Evolutionary conservation across 2,888 invertebrate species (phyloP).

Genomic region (Dicranocentrus wangi): DNA sequence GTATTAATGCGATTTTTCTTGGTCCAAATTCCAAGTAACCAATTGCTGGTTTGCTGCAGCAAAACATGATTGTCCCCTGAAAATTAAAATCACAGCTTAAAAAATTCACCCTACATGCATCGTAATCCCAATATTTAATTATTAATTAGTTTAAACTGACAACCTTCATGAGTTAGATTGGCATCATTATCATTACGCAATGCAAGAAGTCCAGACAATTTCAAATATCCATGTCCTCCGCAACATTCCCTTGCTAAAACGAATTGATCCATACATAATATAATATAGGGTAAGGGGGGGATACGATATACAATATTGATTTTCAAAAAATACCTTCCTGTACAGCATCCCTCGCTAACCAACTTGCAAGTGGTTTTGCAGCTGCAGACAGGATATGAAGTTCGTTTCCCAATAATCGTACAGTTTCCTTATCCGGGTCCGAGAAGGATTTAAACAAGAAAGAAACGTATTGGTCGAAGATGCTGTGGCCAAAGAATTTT

Average conservation of each 20-base stretch:
- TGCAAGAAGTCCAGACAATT: conserved; percentile 88
- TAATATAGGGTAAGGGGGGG: too few species aligned
- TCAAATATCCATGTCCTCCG: conserved; percentile 87
- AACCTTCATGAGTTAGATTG: conserved; percentile 86
- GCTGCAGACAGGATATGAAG: conserved; percentile 78
- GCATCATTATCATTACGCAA: conserved; percentile 91
- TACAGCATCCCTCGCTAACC: conserved; percentile 89
- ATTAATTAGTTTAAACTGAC: not conserved
- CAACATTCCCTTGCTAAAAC: conserved; percentile 45
- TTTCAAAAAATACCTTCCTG: too few species aligned
- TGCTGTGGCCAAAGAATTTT: conserved; percentile 74
- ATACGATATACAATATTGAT: not conserved
- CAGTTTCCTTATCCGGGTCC: conserved; percentile 52
- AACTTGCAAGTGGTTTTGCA: conserved; percentile 82
- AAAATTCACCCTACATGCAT: too few species aligned
- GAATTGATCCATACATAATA: not conserved
- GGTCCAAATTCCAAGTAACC: conserved; percentile 79
- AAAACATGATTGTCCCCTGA: conserved; percentile 86
- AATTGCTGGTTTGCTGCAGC: conserved; percentile 90
- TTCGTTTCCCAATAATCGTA: conserved; percentile 75
- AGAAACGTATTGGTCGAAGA: conserved; percentile 70
- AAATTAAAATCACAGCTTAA: conserved; percentile 5
- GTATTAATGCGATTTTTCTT: conserved; percentile 42
- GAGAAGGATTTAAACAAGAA: conserved; percentile 67
- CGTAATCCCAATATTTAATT: too few species aligned